Conservation (phyloP, 2,888 invertebrate genomes). For the Cosmorhoe ocellata region DNA sequence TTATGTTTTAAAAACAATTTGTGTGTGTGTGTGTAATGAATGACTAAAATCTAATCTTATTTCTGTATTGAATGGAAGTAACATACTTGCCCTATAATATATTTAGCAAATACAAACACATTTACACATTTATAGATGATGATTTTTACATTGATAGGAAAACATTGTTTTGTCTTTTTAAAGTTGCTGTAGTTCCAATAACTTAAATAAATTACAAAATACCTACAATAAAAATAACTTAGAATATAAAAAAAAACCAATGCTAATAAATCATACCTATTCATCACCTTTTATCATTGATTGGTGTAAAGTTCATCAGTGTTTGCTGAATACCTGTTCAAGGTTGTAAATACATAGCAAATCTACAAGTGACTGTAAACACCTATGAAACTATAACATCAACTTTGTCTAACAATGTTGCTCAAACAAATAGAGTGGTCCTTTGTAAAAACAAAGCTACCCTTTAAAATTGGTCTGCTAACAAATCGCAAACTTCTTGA, state of each 20-base stretch:
- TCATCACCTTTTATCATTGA: conserved; percentile 43
- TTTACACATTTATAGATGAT: conserved; percentile 18
- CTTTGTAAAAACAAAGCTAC: conserved; percentile 31
- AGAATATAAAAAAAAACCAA: conserved; percentile 47
- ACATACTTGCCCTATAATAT: conserved; percentile 8
- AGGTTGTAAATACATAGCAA: conserved; percentile 38
- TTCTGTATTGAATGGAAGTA: conserved; percentile 24
- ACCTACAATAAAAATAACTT: conserved; percentile 41
- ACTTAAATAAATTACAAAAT: conserved; percentile 32
- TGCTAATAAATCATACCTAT: conserved; percentile 54
- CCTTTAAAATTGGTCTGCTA: conserved; percentile 96
- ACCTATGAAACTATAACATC: conserved; percentile 40
- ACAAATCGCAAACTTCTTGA: conserved; percentile 94
- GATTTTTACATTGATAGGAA: conserved; percentile 12
- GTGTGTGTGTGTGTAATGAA: too few relatives aligned
- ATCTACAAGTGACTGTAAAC: conserved; percentile 40
- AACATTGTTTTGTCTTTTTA: conserved; percentile 26
- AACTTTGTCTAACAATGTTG: conserved; percentile 35
- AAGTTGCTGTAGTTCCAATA: conserved; percentile 20
- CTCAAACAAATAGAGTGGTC: conserved; percentile 31
- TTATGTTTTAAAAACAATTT: too few relatives aligned
- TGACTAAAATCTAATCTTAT: conserved; percentile 20
- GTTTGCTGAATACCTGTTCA: conserved; percentile 42
- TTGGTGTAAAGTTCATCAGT: conserved; percentile 64
- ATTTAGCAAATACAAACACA: conserved; percentile 25